Evolutionary conservation across 2,797 vertebrate species (phyloP), one percentile per base, ranked within the genome.

Genomic region (Pangasius mekongensis): DNA sequence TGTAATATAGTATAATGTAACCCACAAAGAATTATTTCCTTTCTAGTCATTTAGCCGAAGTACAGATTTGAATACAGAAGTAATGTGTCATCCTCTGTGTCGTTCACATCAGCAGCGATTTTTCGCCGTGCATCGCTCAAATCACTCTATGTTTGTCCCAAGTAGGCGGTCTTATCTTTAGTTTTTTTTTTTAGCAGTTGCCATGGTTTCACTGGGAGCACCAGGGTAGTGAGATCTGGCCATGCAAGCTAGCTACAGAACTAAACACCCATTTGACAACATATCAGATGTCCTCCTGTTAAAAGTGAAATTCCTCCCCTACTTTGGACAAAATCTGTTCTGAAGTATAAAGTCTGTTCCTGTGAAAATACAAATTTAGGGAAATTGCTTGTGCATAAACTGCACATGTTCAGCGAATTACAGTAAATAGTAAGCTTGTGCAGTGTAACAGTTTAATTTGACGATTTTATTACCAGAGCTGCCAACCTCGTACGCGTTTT

Each of bases 221-320:
- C 49, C 76, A 56, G 76, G 8, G 76, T 33, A 80, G 77, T 58
- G 30, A 80, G 77, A 80, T 36, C 58, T 39, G 33, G 11, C 81
- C n/a, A 36, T 33, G 52, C 7, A 49, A 80, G 52, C 77, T 80
- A 56, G 77, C 52, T 80, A 56, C 77, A 58, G 77, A 58, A 80
- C n/a, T 11, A 58, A 77, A 33, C 52, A 8, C 30, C 4, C 73
- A n/a, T 56, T 67, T 14, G n/a, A 67, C 11, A 67, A 14, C 54
- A 58, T 20, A 58, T 36, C 52, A 36, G 52, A 58, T 5, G 9
- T 33, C 77, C 18, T 77, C 74, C 27, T 77, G 27, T 6, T 49
- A 13, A 14, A n/a, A n/a, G 47, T 6, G 24, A 16, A n/a, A n/a
- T 18, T 76, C 73, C 47, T n/a, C 10, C 49, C 5, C 11, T 74